phyloP scores from a whole-genome alignment of 2,113 vertebrate species.

The Gambusia holbrooki region DNA sequence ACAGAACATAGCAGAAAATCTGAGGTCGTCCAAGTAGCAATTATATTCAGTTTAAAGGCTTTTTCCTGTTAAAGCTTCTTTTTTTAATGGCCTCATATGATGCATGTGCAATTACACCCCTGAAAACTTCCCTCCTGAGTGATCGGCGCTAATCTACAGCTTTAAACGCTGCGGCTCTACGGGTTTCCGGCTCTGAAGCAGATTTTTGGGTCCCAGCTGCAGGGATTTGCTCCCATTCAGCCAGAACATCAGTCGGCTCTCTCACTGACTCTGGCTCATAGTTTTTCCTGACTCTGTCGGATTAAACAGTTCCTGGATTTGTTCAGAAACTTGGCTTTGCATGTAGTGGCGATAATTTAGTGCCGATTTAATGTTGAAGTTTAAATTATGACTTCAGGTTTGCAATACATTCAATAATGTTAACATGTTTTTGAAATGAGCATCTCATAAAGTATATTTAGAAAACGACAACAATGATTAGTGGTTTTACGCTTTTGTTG shows the following conservation, averaged over 20 bases:
- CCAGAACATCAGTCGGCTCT: background rate
- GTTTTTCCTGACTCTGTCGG: background rate
- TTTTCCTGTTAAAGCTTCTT: background rate
- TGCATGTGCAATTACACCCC: background rate
- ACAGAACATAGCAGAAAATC: background rate
- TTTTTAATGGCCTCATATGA: background rate
- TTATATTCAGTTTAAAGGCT: background rate
- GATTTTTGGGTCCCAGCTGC: background rate
- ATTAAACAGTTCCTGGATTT: background rate
- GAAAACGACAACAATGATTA: background rate
- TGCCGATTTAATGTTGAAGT: background rate
- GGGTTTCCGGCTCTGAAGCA: slow-evolving; percentile 9
- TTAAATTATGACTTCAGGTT: background rate
- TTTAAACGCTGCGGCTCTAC: slow-evolving; percentile 1
- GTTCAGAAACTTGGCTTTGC: too few relatives aligned
- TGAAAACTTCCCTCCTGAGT: background rate
- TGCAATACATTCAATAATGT: background rate
- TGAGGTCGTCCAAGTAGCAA: background rate
- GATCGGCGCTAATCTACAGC: slow-evolving; percentile 4
- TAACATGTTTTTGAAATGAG: background rate
- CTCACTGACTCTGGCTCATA: background rate
- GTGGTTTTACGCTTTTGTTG: too few relatives aligned
- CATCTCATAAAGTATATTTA: background rate
- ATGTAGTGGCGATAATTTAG: background rate
- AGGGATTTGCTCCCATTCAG: slow-evolving; percentile 8